A percentile compares a stretch with the other conserved stretches of the same genome.
phyloP scores from a whole-genome alignment of 2,888 invertebrate genomes.

The Oegoconia quadripuncta region DNA sequence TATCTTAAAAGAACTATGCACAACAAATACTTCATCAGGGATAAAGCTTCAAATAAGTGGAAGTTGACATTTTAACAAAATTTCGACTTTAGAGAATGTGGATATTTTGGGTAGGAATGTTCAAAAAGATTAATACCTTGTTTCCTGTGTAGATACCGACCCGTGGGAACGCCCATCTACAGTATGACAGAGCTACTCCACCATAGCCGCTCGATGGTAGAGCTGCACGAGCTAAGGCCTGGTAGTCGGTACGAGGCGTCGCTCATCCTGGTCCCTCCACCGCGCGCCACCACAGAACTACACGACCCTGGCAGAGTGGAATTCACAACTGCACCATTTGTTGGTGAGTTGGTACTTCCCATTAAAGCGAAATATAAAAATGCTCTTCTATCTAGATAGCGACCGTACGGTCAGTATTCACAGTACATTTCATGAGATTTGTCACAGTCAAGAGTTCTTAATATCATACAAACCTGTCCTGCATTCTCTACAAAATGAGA shows the following conservation, averaged over 20 bases:
- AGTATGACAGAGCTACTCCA: slow-evolving; percentile 92
- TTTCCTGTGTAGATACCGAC: slow-evolving; percentile 84
- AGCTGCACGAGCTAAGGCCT: slow-evolving; percentile 87
- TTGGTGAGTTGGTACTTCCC: slow-evolving; percentile 68
- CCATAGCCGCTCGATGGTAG: slow-evolving; percentile 86
- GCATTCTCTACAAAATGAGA: no score
- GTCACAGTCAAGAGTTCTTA: not conserved
- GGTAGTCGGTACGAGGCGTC: slow-evolving; percentile 90
- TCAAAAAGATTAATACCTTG: no score
- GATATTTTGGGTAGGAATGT: no score
- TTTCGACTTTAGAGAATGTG: no score
- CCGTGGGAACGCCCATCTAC: slow-evolving; percentile 89
- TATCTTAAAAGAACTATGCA: no score
- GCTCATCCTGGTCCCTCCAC: slow-evolving; percentile 90
- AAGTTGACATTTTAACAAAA: no score
- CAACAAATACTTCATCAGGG: no score
- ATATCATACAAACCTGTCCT: no score
- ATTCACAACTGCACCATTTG: slow-evolving; percentile 84
- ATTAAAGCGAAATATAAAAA: no score
- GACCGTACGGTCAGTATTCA: no score
- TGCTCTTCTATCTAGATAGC: no score
- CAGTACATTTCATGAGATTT: not conserved
- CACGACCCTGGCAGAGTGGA: slow-evolving; percentile 84
- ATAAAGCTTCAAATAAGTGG: no score
- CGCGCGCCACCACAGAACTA: slow-evolving; percentile 87